Evolutionary conservation across 2,113 vertebrate genomes (phyloP), one percentile per base, ranked within the genome.

Genomic region (Neoarius graeffei): DNA sequence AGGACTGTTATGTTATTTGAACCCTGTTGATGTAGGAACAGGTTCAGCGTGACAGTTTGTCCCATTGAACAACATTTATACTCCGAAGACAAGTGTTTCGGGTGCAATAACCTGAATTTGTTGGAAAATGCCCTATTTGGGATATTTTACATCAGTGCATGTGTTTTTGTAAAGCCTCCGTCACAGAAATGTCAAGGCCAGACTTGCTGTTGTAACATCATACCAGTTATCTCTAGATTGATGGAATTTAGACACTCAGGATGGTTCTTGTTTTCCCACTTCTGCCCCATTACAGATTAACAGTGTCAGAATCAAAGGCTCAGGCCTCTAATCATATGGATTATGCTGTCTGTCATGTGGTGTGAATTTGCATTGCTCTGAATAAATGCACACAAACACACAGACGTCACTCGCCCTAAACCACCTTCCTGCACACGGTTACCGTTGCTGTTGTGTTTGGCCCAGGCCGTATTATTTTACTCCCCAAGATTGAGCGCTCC

Each of bases 381-480:
- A 67, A 69, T 59, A 85, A 85, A 77, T 81, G 52, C 71, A 66
- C 76, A 83, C 69, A 79, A 25, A 42, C 85, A 50, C 87, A 84
- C n/a, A 48, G 54, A 60, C 67, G 10, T 42, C 88, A 84, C 73
- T 27, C 35, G 9, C 30, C 64, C 76, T 8, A 27, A 56, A 60
- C 30, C 66, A 69, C n/a, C 17, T 62, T 82, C 20, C 59, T n/a
- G 67, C 87, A 81, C 56, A 86, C 35, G 85, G 35, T 85, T 52
- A 3, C 23, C 30, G 48, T 76, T 77, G 88, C 56, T 92, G 91
- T 92, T 93, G 88, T 69, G 59, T 84, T 94, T 92, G 92, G 91
- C 93, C 50, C 67, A 13, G 67, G 50, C 57, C 0, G 35, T 93
- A 86, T 93, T 93, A 85, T 93, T 92, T 90, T 54, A 71, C 88